A percentile compares a stretch with the other conserved stretches of the same genome.
Conservation (phyloP, 2,797 vertebrate species). For the Anabas testudineus region DNA sequence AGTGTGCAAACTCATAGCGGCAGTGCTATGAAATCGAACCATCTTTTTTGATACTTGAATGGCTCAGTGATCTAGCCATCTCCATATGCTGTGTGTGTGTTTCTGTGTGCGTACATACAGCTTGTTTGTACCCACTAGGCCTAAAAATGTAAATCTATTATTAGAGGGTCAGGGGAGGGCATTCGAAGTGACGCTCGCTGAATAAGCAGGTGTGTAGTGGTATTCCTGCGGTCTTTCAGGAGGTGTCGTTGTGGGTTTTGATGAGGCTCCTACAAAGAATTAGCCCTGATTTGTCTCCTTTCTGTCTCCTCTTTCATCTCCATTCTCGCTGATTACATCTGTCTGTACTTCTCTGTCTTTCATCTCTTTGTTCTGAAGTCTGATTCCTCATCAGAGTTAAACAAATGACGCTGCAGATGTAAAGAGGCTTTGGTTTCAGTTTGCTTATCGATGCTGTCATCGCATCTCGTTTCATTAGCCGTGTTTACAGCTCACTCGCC, state of each 20-base stretch:
- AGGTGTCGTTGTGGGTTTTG: slow-evolving; percentile 11
- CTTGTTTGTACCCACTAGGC: slow-evolving; percentile 23
- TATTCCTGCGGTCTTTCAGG: slow-evolving; percentile 31
- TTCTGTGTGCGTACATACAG: slow-evolving; percentile 5
- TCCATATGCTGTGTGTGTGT: slow-evolving; percentile 24
- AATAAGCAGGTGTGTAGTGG: slow-evolving; percentile 4
- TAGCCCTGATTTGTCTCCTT: slow-evolving; percentile 28
- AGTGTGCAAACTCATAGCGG: slow-evolving; percentile 44
- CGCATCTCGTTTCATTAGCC: slow-evolving; percentile 45
- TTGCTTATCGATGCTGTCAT: slow-evolving; percentile 47
- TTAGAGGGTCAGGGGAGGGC: slow-evolving; percentile 24
- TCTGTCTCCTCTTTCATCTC: slow-evolving; percentile 37
- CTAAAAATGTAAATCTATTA: slow-evolving; percentile 49
- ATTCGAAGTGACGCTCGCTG: slow-evolving; percentile 23
- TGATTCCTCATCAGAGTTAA: slow-evolving; percentile 41
- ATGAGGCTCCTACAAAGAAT: slow-evolving; percentile 25
- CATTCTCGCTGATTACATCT: slow-evolving; percentile 25
- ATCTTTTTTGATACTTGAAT: slow-evolving; percentile 33
- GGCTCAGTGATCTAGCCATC: slow-evolving; percentile 13
- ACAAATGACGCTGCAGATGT: slow-evolving; percentile 54
- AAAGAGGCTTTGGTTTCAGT: slow-evolving; percentile 26
- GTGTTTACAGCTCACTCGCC: slow-evolving; percentile 27
- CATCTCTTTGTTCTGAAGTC: slow-evolving; percentile 45
- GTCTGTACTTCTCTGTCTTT: slow-evolving; percentile 16
- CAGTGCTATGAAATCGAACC: slow-evolving; percentile 46